These are phyloP conservation scores for Parotocinclus haroldoi DNA, from an alignment of 2,797 vertebrate genomes.

Conservation along the genomic window DNA sequence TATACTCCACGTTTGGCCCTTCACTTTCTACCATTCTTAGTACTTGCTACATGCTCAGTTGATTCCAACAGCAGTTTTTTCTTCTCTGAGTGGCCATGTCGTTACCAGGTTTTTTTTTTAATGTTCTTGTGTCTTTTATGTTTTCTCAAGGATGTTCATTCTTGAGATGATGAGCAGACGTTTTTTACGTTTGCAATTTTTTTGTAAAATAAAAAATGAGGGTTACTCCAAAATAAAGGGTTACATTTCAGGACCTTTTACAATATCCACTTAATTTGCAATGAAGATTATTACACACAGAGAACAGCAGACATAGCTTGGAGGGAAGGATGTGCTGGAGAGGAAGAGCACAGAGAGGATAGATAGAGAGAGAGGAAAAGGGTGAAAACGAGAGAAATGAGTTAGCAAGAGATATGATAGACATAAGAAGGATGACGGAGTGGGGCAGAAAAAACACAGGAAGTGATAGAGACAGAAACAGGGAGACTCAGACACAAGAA, in stretches of 20 bases:
- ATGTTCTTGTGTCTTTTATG: too few relatives aligned
- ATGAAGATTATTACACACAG: conserved; percentile 21
- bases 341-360: conserved; percentile 35
- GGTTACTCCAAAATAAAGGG: too few relatives aligned
- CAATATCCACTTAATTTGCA: conserved; percentile 11
- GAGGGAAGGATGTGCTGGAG: conserved; percentile 33
- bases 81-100: too few relatives aligned
- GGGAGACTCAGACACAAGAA: conserved; percentile 67
- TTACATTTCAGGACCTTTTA: conserved; percentile 14
- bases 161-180: too few relatives aligned
- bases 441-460: conserved; percentile 69
- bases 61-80: too few relatives aligned
- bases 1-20: too few relatives aligned
- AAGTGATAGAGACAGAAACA: conserved; percentile 73
- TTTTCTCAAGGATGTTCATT: too few relatives aligned
- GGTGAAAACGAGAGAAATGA: conserved; percentile 21
- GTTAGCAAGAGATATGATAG: conserved; percentile 26
- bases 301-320: conserved; percentile 24
- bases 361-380: conserved; percentile 28
- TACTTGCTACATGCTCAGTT: too few relatives aligned
- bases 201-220: too few relatives aligned
- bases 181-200: too few relatives aligned
- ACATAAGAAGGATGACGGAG: conserved; percentile 58
- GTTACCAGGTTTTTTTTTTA: too few relatives aligned
- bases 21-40: too few relatives aligned